Evolutionary conservation across 2,797 vertebrate genomes (phyloP).

Genomic region (Peromyscus eremicus): DNA sequence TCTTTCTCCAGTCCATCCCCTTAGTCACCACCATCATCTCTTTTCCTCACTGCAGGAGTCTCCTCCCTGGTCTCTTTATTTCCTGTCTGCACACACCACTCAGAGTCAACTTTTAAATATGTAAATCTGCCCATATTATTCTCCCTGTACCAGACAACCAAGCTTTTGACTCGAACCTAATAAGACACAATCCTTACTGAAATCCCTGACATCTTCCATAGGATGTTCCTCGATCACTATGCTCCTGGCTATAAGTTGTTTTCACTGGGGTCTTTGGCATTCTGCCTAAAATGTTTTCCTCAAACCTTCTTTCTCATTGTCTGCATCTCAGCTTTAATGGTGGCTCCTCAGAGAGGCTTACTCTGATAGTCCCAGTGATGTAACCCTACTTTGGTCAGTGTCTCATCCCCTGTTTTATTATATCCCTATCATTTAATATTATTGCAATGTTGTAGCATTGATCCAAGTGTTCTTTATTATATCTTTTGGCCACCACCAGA

Average conservation of each 20-base stretch:
- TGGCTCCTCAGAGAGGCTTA: not conserved
- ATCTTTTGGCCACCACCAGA: not conserved
- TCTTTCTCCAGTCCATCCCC: not conserved
- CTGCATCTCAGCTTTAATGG: not conserved
- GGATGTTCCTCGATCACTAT: not conserved
- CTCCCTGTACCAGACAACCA: not conserved
- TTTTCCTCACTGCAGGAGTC: not conserved
- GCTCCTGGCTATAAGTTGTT: conserved; percentile 5
- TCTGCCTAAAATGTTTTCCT: not conserved
- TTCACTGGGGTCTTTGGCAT: not conserved
- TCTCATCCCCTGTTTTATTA: not conserved
- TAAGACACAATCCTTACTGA: conserved; percentile 18
- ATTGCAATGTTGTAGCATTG: not conserved
- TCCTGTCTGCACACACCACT: not conserved
- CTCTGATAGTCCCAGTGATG: not conserved
- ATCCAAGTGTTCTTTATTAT: not conserved
- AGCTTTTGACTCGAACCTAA: conserved; percentile 31
- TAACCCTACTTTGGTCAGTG: not conserved
- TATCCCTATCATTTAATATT: not conserved
- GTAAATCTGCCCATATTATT: not conserved
- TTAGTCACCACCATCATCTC: not conserved
- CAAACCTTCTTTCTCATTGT: not conserved
- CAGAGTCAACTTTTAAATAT: conserved; percentile 6
- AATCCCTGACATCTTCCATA: conserved; percentile 9
- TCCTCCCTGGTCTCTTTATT: not conserved